Evolutionary conservation across 2,888 invertebrate genomes (phyloP).

Genomic region (Ormyrus rosae): DNA sequence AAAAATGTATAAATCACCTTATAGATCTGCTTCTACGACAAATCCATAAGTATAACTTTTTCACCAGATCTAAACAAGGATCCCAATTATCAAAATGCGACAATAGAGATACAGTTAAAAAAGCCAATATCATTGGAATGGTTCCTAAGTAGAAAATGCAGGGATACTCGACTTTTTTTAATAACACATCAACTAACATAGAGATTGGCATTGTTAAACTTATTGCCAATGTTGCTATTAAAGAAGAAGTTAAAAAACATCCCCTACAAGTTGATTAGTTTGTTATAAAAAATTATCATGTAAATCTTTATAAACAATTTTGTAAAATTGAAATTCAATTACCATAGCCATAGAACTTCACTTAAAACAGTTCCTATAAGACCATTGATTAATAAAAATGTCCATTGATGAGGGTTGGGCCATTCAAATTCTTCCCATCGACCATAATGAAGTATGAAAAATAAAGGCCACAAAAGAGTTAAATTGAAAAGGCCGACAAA

Average conservation of each 20-base stretch:
- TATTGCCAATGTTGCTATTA: conserved; percentile 91
- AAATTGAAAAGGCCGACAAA: conserved; percentile 95
- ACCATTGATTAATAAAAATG: conserved; percentile 89
- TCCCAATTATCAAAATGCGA: conserved; percentile 90
- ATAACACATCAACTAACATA: conserved; percentile 88
- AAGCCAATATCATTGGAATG: conserved; percentile 86
- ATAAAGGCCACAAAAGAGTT: conserved; percentile 91
- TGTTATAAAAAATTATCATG: conserved; percentile 17
- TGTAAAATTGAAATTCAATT: conserved; percentile 30
- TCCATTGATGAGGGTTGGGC: conserved; percentile 89
- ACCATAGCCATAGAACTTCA: conserved; percentile 96
- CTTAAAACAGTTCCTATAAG: conserved; percentile 93
- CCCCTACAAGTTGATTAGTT: conserved; percentile 82
- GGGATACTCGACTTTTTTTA: conserved; percentile 83
- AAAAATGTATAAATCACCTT: conserved; percentile 72
- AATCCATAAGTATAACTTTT: conserved; percentile 77
- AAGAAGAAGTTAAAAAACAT: conserved; percentile 93
- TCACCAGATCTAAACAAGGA: conserved; percentile 81
- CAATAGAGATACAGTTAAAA: conserved; percentile 83
- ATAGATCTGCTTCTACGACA: conserved; percentile 76
- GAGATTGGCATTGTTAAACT: conserved; percentile 93
- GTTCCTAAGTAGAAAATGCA: conserved; percentile 87
- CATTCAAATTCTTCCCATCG: conserved; percentile 90
- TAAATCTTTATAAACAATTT: conserved; percentile 4
- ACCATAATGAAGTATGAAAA: conserved; percentile 90